Conservation (phyloP, 2,888 invertebrate species). For the Lissonota sp. region DNA sequence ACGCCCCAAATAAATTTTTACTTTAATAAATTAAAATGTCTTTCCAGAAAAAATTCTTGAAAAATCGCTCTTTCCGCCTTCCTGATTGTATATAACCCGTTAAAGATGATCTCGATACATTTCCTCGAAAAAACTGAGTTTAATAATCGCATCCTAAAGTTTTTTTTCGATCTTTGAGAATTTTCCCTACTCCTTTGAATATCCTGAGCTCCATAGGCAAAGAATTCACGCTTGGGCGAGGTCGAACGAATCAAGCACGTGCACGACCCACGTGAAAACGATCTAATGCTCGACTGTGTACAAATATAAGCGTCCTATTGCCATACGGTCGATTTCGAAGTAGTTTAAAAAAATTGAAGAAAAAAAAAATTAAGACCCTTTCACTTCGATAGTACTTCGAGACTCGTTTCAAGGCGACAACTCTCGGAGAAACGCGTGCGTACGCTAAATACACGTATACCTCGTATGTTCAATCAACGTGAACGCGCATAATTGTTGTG, state of each 20-base stretch:
- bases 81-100: too few species aligned
- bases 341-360: conserved; percentile 26
- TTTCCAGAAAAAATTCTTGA: too few species aligned
- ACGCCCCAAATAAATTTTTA: too few species aligned
- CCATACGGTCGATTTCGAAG: conserved; percentile 36
- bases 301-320: conserved; percentile 17
- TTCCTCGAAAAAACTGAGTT: too few species aligned
- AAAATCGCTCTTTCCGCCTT: too few species aligned
- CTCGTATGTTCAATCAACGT: conserved; percentile 38
- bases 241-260: conserved; percentile 34
- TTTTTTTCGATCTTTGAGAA: too few species aligned
- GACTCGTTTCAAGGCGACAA: conserved; percentile 76
- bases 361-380: conserved; percentile 71
- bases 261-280: conserved; percentile 56
- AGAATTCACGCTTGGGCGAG: conserved; percentile 29
- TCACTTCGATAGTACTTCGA: conserved; percentile 73
- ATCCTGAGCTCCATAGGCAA: not conserved
- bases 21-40: too few species aligned
- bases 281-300: conserved; percentile 14
- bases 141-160: too few species aligned
- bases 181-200: conserved; percentile 4
- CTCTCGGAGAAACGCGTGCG: conserved; percentile 62
- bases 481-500: conserved; percentile 47
- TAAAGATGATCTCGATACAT: too few species aligned
- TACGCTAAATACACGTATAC: conserved; percentile 28